Conservation (phyloP, 2,888 invertebrate species). For the Diplolepis rosae region DNA sequence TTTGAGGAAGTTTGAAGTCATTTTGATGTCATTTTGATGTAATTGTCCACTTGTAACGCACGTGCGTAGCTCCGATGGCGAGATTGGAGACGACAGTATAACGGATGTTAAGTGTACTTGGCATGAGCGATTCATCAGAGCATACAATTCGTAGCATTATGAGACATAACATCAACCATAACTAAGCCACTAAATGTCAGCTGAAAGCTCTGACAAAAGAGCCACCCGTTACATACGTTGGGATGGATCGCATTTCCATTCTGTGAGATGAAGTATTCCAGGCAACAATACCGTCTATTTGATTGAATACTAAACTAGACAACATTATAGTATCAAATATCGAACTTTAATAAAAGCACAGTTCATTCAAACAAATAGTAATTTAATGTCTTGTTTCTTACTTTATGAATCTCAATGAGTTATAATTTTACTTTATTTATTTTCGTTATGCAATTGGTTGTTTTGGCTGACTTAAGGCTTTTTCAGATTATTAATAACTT, state of each 20-base stretch:
- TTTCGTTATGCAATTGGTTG: too few species aligned
- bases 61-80: slow-evolving; percentile 41
- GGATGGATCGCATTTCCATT: neutral
- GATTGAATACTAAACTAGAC: neutral
- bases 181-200: slow-evolving; percentile 35
- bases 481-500: too few species aligned
- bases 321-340: neutral
- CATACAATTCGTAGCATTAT: slow-evolving; percentile 64
- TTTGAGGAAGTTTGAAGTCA: too few species aligned
- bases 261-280: neutral
- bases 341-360: neutral
- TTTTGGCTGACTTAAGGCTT: too few species aligned
- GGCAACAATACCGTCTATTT: neutral
- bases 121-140: slow-evolving; percentile 65
- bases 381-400: too few species aligned
- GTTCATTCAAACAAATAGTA: too few species aligned
- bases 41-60: slow-evolving; percentile 35
- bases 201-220: slow-evolving; percentile 21
- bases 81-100: slow-evolving; percentile 64
- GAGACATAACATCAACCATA: slow-evolving; percentile 58
- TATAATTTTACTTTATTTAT: too few species aligned
- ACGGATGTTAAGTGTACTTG: slow-evolving; percentile 63
- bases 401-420: too few species aligned
- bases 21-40: too few species aligned
- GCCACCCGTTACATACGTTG: slow-evolving; percentile 11